Evolutionary conservation across 2,113 vertebrate genomes (phyloP).

Genomic region (Atherinomorus stipes): DNA sequence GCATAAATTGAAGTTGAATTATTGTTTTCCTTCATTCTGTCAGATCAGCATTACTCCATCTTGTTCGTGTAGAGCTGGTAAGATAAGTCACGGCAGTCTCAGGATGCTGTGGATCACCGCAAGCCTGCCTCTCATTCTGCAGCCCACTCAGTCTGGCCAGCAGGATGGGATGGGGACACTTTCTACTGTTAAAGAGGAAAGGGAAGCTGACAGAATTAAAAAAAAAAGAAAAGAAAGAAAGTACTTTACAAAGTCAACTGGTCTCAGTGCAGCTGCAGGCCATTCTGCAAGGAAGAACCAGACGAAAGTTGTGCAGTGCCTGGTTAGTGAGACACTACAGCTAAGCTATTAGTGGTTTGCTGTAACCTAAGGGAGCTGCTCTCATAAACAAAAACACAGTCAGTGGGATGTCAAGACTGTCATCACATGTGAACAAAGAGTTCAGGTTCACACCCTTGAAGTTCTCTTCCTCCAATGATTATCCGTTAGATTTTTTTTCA

Average conservation of each 20-base stretch:
- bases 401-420: constrained; percentile 24
- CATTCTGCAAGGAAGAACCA: constrained; percentile 45
- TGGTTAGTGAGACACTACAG: constrained; percentile 33
- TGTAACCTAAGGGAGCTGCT: constrained; percentile 16
- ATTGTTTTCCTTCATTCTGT: constrained; percentile 63
- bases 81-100: constrained; percentile 68
- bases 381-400: constrained; percentile 9
- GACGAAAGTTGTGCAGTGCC: constrained; percentile 16
- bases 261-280: constrained; percentile 54
- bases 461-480: neutral
- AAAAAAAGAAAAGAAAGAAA: constrained; percentile 64
- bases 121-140: constrained; percentile 66
- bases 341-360: constrained; percentile 27
- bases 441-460: constrained; percentile 22
- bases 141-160: constrained; percentile 58
- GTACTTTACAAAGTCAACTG: constrained; percentile 47
- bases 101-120: constrained; percentile 76
- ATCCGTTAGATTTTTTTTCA: too few relatives aligned
- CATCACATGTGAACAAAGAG: neutral
- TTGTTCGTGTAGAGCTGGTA: constrained; percentile 56
- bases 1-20: constrained; percentile 62
- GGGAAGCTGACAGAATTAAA: constrained; percentile 61
- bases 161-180: constrained; percentile 51
- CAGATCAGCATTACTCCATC: constrained; percentile 59
- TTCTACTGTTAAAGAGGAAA: constrained; percentile 46